These are phyloP conservation scores for Thymelicus acteon DNA, from an alignment of 2,888 invertebrate genomes.

Conservation along the genomic window DNA sequence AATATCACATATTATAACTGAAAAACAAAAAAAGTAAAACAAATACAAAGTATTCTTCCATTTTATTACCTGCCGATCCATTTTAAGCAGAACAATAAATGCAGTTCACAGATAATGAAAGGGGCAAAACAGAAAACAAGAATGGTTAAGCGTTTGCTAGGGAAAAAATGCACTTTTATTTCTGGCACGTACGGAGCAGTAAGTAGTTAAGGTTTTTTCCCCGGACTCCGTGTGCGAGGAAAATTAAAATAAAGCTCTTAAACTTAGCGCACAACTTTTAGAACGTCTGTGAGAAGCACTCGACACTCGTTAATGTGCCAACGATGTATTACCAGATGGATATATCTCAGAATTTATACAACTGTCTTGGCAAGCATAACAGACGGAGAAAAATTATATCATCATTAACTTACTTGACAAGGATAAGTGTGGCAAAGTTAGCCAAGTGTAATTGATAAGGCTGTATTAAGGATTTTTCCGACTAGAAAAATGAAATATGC, in stretches of 20 bases:
- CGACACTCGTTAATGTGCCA: conserved; percentile 63
- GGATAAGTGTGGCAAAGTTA: conserved; percentile 14
- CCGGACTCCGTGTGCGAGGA: conserved; percentile 60
- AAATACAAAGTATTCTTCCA: conserved; percentile 1
- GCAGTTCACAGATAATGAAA: conserved; percentile 37
- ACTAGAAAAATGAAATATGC: neutral
- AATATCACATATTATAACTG: neutral
- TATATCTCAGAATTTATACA: conserved; percentile 52
- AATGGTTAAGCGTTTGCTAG: conserved; percentile 13
- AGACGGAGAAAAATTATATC: conserved; percentile 12
- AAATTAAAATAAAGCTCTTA: conserved; percentile 81
- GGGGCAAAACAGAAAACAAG: conserved; percentile 26
- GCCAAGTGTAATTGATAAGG: neutral
- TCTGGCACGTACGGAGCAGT: conserved; percentile 67
- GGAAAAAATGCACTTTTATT: conserved; percentile 64
- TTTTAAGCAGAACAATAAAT: conserved; percentile 28
- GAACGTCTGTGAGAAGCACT: conserved; percentile 64
- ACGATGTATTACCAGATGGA: conserved; percentile 70
- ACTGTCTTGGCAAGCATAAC: conserved; percentile 4
- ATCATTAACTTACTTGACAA: conserved; percentile 25
- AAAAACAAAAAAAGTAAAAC: neutral
- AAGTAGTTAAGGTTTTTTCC: conserved; percentile 64
- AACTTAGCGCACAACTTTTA: conserved; percentile 74
- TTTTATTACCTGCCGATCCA: conserved; percentile 21
- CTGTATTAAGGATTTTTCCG: neutral